Evolutionary conservation across 2,113 vertebrate species (phyloP).

Genomic region (Isichthys henryi): DNA sequence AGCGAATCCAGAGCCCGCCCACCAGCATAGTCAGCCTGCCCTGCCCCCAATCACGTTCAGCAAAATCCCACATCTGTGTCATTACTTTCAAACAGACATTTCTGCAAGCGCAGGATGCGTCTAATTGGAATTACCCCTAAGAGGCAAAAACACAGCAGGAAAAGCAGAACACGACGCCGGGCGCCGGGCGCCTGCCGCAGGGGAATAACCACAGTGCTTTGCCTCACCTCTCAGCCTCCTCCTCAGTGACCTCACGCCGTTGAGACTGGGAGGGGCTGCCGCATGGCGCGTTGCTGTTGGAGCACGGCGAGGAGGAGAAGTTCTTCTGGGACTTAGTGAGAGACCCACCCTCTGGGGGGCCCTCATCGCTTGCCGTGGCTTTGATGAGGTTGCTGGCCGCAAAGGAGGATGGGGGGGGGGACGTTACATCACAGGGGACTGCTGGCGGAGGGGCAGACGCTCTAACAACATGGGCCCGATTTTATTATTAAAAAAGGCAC

Average conservation of each 20-base stretch:
- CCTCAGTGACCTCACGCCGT: constrained; percentile 76
- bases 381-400: constrained; percentile 77
- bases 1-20: not conserved
- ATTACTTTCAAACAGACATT: not conserved
- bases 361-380: constrained; percentile 67
- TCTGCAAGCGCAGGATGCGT: not conserved
- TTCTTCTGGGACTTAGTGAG: constrained; percentile 79
- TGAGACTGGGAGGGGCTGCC: constrained; percentile 35
- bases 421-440: not conserved
- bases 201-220: not conserved
- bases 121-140: not conserved
- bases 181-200: not conserved
- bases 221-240: constrained; percentile 86
- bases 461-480: not conserved
- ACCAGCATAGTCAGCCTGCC: not conserved
- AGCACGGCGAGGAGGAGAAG: constrained; percentile 61
- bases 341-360: constrained; percentile 51
- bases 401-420: not conserved
- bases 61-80: not conserved
- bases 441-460: not conserved
- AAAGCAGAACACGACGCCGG: not conserved
- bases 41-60: not conserved
- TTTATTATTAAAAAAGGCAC: not conserved
- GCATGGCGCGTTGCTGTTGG: constrained; percentile 47
- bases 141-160: not conserved